A percentile compares a stretch with the other conserved stretches of the same genome.
phyloP scores from a whole-genome alignment of 2,888 invertebrate species.

The Xestoiulus laeticollis region DNA sequence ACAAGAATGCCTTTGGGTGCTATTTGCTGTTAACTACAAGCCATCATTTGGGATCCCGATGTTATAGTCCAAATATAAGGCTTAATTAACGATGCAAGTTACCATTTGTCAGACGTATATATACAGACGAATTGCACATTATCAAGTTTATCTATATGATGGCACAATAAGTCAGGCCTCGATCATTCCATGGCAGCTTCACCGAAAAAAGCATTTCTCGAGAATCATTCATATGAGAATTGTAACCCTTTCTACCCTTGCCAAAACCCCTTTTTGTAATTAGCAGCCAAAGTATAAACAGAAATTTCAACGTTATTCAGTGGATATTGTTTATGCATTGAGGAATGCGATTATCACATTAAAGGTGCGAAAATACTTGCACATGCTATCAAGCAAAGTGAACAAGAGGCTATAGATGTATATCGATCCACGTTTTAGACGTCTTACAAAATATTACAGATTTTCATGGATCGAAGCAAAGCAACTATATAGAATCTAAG shows the following conservation, averaged over 20 bases:
- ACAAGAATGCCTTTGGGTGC: neutral
- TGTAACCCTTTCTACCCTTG: neutral
- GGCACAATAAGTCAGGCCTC: neutral
- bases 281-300: neutral
- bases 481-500: neutral
- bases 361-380: no score
- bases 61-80: neutral
- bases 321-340: no score
- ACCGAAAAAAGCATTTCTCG: neutral
- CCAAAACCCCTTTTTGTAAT: neutral
- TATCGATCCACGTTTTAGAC: neutral
- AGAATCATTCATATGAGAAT: neutral
- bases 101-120: neutral
- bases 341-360: no score
- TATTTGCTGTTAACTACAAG: neutral
- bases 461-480: neutral
- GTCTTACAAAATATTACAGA: neutral
- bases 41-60: neutral
- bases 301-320: no score
- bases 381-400: no score
- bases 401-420: no score
- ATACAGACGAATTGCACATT: neutral
- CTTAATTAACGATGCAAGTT: slow-evolving; percentile 1
- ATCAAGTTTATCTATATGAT: neutral
- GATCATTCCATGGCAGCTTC: neutral